Base-by-base conservation (phyloP, 2,113 vertebrate species). In the Aegotheles bennettii region DNA sequence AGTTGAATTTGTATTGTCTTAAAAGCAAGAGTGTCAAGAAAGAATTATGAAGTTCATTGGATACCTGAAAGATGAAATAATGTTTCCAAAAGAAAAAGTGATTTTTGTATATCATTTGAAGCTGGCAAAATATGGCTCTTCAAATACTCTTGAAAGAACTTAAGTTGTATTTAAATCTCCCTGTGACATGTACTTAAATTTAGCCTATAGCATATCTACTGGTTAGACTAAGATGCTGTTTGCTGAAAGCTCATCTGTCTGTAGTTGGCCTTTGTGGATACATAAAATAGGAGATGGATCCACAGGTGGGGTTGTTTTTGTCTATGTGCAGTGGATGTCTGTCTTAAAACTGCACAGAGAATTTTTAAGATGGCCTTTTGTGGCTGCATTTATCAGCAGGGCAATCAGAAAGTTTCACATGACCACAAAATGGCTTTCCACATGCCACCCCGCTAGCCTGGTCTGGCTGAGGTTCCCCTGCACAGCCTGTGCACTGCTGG, bases 391-490 rank as follows among this genome's bases (percentile, higher is more conserved):
- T 48, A 16, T 25, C 17, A 47, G 29, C 2, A 2, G 40, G 47
- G 28, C 40, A n/a, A n/a, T 60, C 35, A 57, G 33, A 54, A 69
- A 43, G 61, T 25, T 43, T 56, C 23, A 10, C 9, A 1, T 11
- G n/a, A 51, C 43, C 42, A 29, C 2, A 1, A 47, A 84, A 79
- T 29, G 0, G 0, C 18, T 50, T 56, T 60, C 60, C 11, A 6
- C 2, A 2, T n/a, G 40, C 23, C 3, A 2, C 9, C 73, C 28
- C 42, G 45, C 45, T 15, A 0, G 1, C 0, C 0, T 1, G 0
- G 5, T 11, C 77, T 57, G 2, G 1, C 63, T n/a, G 54, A 3
- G 3, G 13, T 35, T 13, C 33, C 23, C 24, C n/a, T 7, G 35
- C 2, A 1, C 35, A 43, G 31, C 31, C 42, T 2, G 1, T 1